Conservation (phyloP, 2,797 vertebrate genomes). For the Schizothorax lantsangensis region DNA sequence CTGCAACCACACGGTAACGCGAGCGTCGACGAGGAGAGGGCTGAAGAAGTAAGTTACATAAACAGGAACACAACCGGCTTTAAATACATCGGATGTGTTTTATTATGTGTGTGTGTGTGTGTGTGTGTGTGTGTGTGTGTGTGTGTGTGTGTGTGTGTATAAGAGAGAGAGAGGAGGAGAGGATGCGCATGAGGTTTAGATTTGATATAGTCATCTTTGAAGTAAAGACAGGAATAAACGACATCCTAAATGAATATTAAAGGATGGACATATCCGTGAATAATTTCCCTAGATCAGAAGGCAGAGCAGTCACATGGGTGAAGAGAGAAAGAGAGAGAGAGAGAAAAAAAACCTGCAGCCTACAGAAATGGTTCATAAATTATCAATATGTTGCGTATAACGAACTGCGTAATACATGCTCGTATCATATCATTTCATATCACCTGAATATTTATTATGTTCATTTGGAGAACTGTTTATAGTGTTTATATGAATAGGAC, state of each 20-base stretch:
- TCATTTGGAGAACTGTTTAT: not conserved
- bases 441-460: not conserved
- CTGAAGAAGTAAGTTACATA: conserved; percentile 45
- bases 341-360: not conserved
- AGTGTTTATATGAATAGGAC: not conserved
- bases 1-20: conserved; percentile 16
- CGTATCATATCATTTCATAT: not conserved
- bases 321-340: not conserved
- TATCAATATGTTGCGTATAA: conserved; percentile 24
- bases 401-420: not conserved
- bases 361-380: conserved; percentile 20
- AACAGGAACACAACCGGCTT: not conserved
- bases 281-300: not conserved
- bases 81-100: not conserved
- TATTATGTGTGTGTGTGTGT: not conserved
- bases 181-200: not conserved
- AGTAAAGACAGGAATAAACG: not conserved
- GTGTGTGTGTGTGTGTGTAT: not conserved
- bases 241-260: not conserved
- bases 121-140: not conserved
- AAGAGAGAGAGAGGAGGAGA: not conserved
- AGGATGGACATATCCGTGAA: not conserved
- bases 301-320: not conserved
- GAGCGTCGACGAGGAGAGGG: conserved; percentile 18
- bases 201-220: not conserved